Evolutionary conservation across 2,797 vertebrate species (phyloP).

Genomic region (Sebastes cheni): DNA sequence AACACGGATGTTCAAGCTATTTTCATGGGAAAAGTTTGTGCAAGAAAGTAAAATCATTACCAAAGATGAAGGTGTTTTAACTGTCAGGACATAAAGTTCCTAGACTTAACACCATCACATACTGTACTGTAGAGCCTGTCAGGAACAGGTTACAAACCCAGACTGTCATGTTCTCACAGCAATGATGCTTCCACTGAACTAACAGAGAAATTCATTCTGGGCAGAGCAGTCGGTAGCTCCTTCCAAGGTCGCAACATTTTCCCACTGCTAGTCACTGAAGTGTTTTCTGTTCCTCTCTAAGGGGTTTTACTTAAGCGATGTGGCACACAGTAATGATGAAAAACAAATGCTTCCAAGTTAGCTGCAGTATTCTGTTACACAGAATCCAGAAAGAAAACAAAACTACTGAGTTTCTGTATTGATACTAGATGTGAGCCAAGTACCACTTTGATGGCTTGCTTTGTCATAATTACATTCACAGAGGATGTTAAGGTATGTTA

Average conservation of each 20-base stretch:
- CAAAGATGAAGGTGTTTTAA: background rate
- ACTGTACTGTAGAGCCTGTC: background rate
- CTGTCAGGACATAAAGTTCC: background rate
- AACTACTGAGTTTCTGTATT: background rate
- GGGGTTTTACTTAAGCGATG: slow-evolving; percentile 12
- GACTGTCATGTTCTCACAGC: slow-evolving; percentile 12
- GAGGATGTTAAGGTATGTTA: background rate
- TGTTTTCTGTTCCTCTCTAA: slow-evolving; percentile 13
- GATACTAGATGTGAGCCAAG: background rate
- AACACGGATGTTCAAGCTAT: background rate
- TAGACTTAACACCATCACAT: background rate
- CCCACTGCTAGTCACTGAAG: slow-evolving; percentile 20
- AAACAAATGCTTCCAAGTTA: slow-evolving; percentile 26
- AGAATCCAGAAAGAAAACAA: slow-evolving; percentile 9
- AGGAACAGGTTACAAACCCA: background rate
- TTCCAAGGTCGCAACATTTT: slow-evolving; percentile 48
- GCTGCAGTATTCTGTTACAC: slow-evolving; percentile 8
- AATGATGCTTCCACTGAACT: slow-evolving; percentile 11
- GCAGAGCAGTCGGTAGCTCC: slow-evolving; percentile 4
- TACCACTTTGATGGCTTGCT: background rate
- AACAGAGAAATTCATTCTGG: slow-evolving; percentile 31
- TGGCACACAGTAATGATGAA: background rate
- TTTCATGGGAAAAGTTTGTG: background rate
- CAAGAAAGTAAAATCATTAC: background rate
- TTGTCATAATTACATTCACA: background rate